Percentiles rank a stretch among this genome's conserved stretches.
Evolutionary conservation across 1,140 invertebrate species (phyloP).

Genomic region (Trichonephila clavipes): DNA sequence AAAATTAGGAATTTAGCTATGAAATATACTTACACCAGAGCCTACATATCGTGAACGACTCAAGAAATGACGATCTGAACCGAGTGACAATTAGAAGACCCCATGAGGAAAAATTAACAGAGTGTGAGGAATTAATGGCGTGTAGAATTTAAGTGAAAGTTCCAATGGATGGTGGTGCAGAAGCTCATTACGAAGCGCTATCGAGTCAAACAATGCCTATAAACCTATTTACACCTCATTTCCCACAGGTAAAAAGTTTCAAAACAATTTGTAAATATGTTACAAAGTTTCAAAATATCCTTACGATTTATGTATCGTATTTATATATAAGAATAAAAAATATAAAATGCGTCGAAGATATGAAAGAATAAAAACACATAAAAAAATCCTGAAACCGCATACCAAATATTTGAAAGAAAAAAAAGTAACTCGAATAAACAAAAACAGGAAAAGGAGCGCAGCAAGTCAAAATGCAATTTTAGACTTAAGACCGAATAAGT

Average conservation of each 20-base stretch:
- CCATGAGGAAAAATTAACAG: conserved; percentile 1
- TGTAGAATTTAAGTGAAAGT: conserved; percentile 19
- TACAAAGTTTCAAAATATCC: too few relatives aligned
- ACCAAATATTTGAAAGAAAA: too few relatives aligned
- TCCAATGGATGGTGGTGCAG: not conserved
- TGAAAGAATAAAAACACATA: too few relatives aligned
- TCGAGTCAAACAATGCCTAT: not conserved
- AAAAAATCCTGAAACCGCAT: too few relatives aligned
- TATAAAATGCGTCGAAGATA: too few relatives aligned
- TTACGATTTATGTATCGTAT: too few relatives aligned
- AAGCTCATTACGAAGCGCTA: not conserved
- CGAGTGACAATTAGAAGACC: not conserved
- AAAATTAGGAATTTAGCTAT: too few relatives aligned
- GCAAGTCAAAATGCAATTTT: too few relatives aligned
- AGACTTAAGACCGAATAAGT: too few relatives aligned
- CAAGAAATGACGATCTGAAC: not conserved
- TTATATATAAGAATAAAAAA: too few relatives aligned
- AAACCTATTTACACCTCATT: conserved; percentile 21
- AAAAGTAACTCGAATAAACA: too few relatives aligned
- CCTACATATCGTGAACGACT: not conserved
- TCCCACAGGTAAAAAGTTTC: not conserved
- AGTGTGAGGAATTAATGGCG: conserved; percentile 32
- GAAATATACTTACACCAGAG: not conserved
- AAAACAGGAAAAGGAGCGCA: too few relatives aligned
- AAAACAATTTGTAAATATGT: not conserved